Conservation (phyloP, 2,113 vertebrate species). For the Phyllostomus discolor region DNA sequence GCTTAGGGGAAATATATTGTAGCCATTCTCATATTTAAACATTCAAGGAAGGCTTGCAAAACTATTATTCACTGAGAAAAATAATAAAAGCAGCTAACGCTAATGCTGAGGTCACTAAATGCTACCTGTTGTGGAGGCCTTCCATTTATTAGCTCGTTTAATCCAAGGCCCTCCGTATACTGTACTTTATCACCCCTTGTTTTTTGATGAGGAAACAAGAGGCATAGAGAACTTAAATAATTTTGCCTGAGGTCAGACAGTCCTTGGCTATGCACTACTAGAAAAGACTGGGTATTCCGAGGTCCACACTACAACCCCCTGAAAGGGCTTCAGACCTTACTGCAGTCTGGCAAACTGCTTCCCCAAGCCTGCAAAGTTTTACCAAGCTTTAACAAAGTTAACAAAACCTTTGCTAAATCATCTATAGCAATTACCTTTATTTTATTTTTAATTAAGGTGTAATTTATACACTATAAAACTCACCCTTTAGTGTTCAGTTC, state of each 20-base stretch:
- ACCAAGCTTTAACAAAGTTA: background rate
- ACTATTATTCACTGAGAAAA: background rate
- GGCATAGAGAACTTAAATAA: background rate
- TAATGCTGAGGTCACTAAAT: background rate
- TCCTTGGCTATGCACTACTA: background rate
- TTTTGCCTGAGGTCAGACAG: background rate
- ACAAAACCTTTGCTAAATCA: background rate
- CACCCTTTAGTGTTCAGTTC: background rate
- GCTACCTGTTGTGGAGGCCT: background rate
- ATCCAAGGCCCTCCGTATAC: background rate
- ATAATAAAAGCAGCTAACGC: background rate
- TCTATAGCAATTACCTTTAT: background rate
- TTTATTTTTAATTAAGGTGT: background rate
- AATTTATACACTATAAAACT: background rate
- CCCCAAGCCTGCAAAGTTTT: background rate
- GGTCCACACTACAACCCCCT: background rate
- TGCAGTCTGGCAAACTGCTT: background rate
- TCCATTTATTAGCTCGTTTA: background rate
- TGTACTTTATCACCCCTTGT: background rate
- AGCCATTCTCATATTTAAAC: background rate
- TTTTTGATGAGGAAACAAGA: background rate
- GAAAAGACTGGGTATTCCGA: background rate
- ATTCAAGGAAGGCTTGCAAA: background rate
- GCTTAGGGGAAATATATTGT: background rate
- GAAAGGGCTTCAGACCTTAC: background rate